These are phyloP conservation scores for Trididemnum clinides DNA, from an alignment of 23 tunicate genomes.

Conservation along the genomic window DNA sequence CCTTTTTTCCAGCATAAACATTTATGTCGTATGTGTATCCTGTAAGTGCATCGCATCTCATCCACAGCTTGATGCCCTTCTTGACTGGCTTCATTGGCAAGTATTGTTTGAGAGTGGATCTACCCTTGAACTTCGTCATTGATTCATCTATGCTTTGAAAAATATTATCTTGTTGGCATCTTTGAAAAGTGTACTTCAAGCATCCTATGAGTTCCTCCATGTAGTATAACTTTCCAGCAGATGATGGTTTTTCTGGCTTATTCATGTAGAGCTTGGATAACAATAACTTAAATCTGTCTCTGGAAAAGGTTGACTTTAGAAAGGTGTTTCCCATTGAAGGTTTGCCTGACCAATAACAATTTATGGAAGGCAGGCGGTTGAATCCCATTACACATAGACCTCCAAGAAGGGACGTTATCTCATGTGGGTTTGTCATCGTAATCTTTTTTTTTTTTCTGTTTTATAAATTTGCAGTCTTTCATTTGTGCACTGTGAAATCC, in stretches of 20 bases:
- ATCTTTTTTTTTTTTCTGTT: background rate
- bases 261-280: background rate
- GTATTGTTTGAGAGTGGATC: conserved; percentile 1
- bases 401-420: background rate
- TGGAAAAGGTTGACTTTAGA: background rate
- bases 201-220: background rate
- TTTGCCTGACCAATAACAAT: background rate
- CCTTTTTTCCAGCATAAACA: conserved; percentile 7
- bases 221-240: background rate
- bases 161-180: background rate
- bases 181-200: conserved; percentile 11
- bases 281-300: conserved; percentile 1
- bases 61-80: background rate
- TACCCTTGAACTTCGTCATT: background rate
- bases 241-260: conserved; percentile 3
- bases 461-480: background rate
- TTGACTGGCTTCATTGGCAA: conserved; percentile 17
- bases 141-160: conserved; percentile 2
- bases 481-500: background rate
- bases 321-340: background rate
- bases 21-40: conserved; percentile 16
- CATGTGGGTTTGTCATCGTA: background rate
- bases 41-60: background rate
- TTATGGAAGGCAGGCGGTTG: background rate
- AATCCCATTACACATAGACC: background rate